Evolutionary conservation across 2,888 invertebrate genomes (phyloP).

Genomic region (Acanthopleura granulata): DNA sequence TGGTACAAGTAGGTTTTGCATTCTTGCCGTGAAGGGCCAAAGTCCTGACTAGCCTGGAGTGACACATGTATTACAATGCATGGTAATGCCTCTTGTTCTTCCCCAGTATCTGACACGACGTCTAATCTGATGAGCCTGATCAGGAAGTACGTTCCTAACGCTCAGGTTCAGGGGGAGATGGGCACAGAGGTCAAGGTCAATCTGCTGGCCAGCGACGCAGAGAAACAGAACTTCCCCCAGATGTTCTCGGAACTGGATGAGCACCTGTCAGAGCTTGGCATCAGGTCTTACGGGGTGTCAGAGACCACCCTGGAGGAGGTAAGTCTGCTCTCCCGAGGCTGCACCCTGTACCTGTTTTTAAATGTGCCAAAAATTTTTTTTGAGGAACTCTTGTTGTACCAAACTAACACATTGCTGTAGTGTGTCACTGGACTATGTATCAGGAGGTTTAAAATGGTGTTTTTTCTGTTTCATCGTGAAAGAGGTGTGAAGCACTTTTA

Average conservation of each 20-base stretch:
- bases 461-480: no score
- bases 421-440: no score
- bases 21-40: no score
- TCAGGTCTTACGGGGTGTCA: slow-evolving; percentile 73
- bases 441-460: no score
- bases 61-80: background rate
- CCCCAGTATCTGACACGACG: slow-evolving; percentile 20
- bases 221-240: slow-evolving; percentile 43
- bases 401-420: no score
- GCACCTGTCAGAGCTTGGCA: slow-evolving; percentile 61
- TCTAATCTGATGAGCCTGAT: slow-evolving; percentile 53
- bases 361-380: no score
- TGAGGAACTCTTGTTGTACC: no score
- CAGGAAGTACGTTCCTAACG: slow-evolving; percentile 64
- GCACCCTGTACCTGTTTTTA: no score
- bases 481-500: no score
- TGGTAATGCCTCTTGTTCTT: background rate
- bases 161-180: slow-evolving; percentile 69
- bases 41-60: no score
- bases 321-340: slow-evolving; percentile 22
- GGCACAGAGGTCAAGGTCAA: slow-evolving; percentile 71
- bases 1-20: no score
- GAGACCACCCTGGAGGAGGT: slow-evolving; percentile 75
- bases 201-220: slow-evolving; percentile 53
- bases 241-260: slow-evolving; percentile 69